Evolutionary conservation across 2,797 vertebrate genomes (phyloP).

Genomic region (Syngnathus rostellatus): DNA sequence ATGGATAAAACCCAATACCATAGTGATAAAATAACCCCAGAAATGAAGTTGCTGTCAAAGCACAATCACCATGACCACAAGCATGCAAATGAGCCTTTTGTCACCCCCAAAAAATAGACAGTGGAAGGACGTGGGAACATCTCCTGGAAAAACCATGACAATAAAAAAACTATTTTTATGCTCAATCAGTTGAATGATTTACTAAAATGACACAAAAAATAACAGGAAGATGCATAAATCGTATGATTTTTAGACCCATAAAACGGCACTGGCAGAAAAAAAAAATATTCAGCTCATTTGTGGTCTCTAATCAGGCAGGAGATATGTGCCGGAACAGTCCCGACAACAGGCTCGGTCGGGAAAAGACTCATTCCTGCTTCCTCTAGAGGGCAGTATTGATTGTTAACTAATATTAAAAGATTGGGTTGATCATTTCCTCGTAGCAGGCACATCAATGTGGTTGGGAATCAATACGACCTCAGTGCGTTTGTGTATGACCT

Average conservation of each 20-base stretch:
- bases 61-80: neutral
- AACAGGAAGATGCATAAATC: neutral
- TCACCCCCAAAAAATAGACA: neutral
- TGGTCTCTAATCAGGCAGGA: neutral
- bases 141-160: conserved; percentile 13
- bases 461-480: neutral
- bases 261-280: neutral
- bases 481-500: conserved; percentile 56
- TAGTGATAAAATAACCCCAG: neutral
- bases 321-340: neutral
- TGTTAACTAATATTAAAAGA: neutral
- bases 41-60: neutral
- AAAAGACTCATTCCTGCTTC: neutral
- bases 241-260: neutral
- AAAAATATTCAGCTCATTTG: neutral
- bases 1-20: neutral
- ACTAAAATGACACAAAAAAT: neutral
- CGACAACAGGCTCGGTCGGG: neutral
- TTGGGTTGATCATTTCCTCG: too few relatives aligned
- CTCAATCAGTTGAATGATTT: conserved; percentile 1
- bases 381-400: conserved; percentile 37
- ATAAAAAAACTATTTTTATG: conserved; percentile 10
- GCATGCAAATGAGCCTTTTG: conserved; percentile 9
- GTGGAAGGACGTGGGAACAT: neutral
- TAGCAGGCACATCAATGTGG: neutral